These are phyloP conservation scores for Charadrius vociferus DNA, from an alignment of 2,113 vertebrate species.

Conservation along the genomic window DNA sequence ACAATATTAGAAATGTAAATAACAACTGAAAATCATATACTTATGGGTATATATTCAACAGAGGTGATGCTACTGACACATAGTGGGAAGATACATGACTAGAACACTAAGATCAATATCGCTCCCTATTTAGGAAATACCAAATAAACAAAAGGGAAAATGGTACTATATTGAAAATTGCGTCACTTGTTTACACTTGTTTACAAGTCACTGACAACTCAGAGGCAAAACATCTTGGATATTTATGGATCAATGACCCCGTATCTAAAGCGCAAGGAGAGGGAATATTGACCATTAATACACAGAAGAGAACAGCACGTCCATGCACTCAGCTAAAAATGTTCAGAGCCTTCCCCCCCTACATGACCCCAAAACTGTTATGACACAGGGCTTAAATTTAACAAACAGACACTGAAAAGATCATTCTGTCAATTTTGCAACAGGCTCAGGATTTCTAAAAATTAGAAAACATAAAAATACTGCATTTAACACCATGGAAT, in stretches of 20 bases:
- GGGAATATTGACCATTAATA: neutral
- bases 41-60: neutral
- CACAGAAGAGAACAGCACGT: neutral
- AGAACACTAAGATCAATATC: neutral
- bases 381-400: neutral
- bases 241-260: neutral
- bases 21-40: neutral
- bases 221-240: neutral
- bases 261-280: neutral
- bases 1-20: neutral
- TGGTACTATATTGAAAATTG: neutral
- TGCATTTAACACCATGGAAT: neutral
- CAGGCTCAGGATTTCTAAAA: neutral
- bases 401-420: neutral
- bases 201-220: neutral
- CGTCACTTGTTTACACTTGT: slow-evolving; percentile 26
- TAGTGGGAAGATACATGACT: neutral
- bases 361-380: neutral
- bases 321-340: neutral
- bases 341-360: neutral
- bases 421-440: neutral
- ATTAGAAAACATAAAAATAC: neutral
- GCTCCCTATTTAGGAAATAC: neutral
- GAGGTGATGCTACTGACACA: neutral
- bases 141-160: neutral